These are phyloP conservation scores for Aurelia aurita complex sp. Pacific DNA, from an alignment of 30 jellyfish, hydroid and myxozoan genomes.

Conservation along the genomic window DNA sequence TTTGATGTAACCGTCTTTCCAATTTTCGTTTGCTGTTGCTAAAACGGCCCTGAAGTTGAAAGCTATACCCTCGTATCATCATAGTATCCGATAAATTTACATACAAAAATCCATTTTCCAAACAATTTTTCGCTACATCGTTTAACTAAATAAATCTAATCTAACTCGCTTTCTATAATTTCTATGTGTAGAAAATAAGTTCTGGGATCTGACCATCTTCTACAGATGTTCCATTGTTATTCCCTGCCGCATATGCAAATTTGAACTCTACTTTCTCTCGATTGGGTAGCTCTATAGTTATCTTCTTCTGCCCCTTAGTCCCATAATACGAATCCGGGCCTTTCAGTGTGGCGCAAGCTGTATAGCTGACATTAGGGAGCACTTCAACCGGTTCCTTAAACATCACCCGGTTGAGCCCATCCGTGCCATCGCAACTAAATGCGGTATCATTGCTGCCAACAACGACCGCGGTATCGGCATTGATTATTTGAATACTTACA, in stretches of 20 bases:
- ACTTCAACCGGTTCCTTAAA: slow-evolving; percentile 97
- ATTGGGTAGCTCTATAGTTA: slow-evolving; percentile 86
- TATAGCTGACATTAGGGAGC: slow-evolving; percentile 80
- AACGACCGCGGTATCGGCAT: slow-evolving; percentile 90
- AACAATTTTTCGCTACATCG: too few species aligned
- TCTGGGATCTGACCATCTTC: slow-evolving; percentile 99
- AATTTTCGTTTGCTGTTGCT: too few species aligned
- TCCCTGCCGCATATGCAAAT: slow-evolving; percentile 98
- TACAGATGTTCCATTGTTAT: slow-evolving; percentile 97
- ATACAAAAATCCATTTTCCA: too few species aligned
- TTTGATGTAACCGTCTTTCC: too few species aligned
- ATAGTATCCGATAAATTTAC: too few species aligned
- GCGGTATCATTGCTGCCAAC: slow-evolving; percentile 95
- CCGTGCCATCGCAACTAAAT: slow-evolving; percentile 99
- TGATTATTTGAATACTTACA: slow-evolving; percentile 88
- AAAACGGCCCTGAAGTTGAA: too few species aligned
- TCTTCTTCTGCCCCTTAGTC: slow-evolving; percentile 87
- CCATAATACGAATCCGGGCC: slow-evolving; percentile 99
- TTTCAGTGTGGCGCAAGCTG: slow-evolving; percentile 93
- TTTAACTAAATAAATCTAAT: too few species aligned
- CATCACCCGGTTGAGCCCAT: slow-evolving; percentile 93
- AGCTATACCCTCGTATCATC: too few species aligned
- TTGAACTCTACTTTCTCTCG: slow-evolving; percentile 95
- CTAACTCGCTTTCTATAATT: not conserved
- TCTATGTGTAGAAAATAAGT: slow-evolving; percentile 90